Evolutionary conservation across 2,113 vertebrate genomes (phyloP), one percentile per base, ranked within the genome.

Genomic region (Gila orcuttii): DNA sequence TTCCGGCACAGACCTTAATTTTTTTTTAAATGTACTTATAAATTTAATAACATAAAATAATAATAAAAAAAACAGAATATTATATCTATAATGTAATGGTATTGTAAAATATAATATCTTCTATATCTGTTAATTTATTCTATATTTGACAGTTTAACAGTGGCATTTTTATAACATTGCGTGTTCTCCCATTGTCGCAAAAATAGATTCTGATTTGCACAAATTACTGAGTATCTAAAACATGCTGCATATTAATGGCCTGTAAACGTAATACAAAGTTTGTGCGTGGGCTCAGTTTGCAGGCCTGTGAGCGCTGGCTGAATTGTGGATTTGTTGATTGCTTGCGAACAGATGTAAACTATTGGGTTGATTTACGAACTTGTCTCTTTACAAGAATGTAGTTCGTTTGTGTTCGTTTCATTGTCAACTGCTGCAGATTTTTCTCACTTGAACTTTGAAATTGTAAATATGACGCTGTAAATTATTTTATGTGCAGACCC

Each of bases 401-500:
- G 82, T 79, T 57, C 19, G 55, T 57, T 21, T 57, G 55, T 89
- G 50, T 50, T 80, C 66, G 78, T 81, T 84, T 85, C n/a, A 68
- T 84, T 84, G 69, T 78, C 59, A 82, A 85, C 19, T 73, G 85
- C 82, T 89, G 86, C 89, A 78, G 42, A 81, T 71, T 88, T 87
- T 81, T n/a, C 42, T 82, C 62, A 82, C 60, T 89, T 73, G 75
- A 87, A 87, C 52, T 79, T 71, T 66, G 39, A 84, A 83, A 77
- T 47, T 89, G 85, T 89, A 88, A 86, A 88, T 89, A 89, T 25
- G 71, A 71, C 25, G 55, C 80, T 89, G 89, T 88, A 84, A 47
- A 87, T 86, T 64, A 68, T 79, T 75, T 57, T 59, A 79, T 77
- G 81, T 77, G 79, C 62, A 50, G 85, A 52, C 19, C 75, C n/a